These are phyloP conservation scores for Homarus americanus DNA, from an alignment of 1,140 invertebrate genomes.

Conservation along the genomic window DNA sequence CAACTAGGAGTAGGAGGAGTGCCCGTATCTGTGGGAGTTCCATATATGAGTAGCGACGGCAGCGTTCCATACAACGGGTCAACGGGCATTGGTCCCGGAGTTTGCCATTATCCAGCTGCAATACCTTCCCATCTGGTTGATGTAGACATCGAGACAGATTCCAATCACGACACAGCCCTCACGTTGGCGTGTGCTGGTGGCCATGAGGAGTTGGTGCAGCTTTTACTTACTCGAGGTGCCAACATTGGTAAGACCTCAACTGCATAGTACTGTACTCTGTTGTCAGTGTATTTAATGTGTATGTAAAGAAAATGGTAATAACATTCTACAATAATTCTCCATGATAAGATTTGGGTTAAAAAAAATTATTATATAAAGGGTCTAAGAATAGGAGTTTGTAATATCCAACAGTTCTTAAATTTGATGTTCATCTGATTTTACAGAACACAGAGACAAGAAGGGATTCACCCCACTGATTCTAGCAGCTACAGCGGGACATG, in stretches of 20 bases:
- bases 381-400: neutral
- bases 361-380: too few species aligned
- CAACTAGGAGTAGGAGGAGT: slow-evolving; percentile 65
- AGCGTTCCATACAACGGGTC: slow-evolving; percentile 66
- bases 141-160: slow-evolving; percentile 96
- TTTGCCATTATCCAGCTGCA: slow-evolving; percentile 62
- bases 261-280: too few species aligned
- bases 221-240: slow-evolving; percentile 92
- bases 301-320: too few species aligned
- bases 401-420: neutral
- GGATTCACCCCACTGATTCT: slow-evolving; percentile 98
- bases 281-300: too few species aligned
- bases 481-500: slow-evolving; percentile 97
- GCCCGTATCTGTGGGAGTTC: slow-evolving; percentile 60
- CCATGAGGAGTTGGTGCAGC: slow-evolving; percentile 95
- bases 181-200: slow-evolving; percentile 98
- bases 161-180: slow-evolving; percentile 98
- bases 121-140: slow-evolving; percentile 70
- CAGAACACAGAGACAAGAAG: slow-evolving; percentile 98
- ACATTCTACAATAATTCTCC: too few species aligned
- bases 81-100: slow-evolving; percentile 52
- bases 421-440: slow-evolving; percentile 57
- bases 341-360: too few species aligned
- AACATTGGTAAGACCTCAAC: slow-evolving; percentile 91
- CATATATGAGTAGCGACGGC: slow-evolving; percentile 60